A percentile compares a stretch with the other conserved stretches of the same genome.
Conservation (phyloP, 2,797 vertebrate species). For the Lepilemur septentrionalis region DNA sequence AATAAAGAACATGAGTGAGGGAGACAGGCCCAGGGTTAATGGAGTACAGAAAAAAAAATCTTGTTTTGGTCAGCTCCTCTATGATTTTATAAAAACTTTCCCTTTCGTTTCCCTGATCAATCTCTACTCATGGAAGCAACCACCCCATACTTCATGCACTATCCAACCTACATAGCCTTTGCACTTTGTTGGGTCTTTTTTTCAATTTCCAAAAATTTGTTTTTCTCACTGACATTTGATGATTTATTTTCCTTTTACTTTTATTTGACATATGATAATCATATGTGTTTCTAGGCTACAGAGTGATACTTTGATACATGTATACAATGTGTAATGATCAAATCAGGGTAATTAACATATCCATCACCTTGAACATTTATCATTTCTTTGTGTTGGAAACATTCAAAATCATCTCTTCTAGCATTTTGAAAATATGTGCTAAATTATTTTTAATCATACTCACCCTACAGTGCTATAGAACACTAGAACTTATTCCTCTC, state of each 20-base stretch:
- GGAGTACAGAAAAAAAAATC: background rate
- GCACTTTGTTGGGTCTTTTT: background rate
- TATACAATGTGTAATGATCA: too few relatives aligned
- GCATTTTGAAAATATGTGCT: background rate
- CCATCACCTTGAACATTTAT: background rate
- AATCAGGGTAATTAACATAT: background rate
- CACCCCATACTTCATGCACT: background rate
- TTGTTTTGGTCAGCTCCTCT: background rate
- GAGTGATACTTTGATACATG: background rate
- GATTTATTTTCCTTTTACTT: background rate
- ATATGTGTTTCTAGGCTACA: background rate
- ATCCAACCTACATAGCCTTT: background rate
- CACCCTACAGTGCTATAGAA: too few relatives aligned
- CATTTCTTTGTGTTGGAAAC: background rate
- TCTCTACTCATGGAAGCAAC: background rate
- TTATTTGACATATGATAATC: background rate
- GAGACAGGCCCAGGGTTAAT: background rate
- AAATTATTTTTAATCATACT: background rate
- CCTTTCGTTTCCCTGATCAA: background rate
- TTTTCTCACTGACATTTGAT: background rate
- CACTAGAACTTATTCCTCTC: too few relatives aligned
- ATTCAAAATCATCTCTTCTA: background rate
- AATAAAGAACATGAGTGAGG: conserved; percentile 6
- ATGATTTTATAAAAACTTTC: background rate
- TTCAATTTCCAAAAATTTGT: background rate